phyloP scores from a whole-genome alignment of 2,797 vertebrate species.

The Chlorospingus flavigularis region DNA sequence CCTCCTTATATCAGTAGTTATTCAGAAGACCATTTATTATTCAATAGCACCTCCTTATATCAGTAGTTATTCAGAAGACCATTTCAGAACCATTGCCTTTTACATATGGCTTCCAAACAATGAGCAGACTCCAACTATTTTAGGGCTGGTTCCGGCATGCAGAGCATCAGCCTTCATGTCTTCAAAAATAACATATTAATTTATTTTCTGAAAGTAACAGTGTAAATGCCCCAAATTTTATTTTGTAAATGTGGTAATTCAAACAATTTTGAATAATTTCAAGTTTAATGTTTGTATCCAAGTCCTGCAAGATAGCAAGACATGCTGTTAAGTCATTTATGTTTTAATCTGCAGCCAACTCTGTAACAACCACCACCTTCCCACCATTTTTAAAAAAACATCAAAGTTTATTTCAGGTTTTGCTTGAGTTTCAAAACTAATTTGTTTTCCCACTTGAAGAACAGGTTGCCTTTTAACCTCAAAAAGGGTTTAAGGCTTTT shows the following conservation, averaged over 20 bases:
- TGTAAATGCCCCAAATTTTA: background rate
- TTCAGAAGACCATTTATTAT: no score
- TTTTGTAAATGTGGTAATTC: background rate
- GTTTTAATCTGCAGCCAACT: background rate
- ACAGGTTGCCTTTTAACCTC: background rate
- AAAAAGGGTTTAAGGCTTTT: background rate
- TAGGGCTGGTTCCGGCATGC: background rate
- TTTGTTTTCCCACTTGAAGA: background rate
- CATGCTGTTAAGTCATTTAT: background rate
- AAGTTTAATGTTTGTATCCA: background rate
- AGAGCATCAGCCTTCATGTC: background rate
- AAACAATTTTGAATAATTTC: background rate
- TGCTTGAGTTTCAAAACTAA: background rate
- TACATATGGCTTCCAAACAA: background rate
- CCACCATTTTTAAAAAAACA: background rate
- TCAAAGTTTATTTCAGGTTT: background rate
- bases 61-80: background rate
- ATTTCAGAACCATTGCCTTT: background rate
- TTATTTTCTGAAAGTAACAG: background rate
- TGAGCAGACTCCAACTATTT: background rate
- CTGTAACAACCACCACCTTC: background rate
- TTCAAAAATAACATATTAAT: background rate
- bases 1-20: no score
- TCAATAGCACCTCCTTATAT: background rate
- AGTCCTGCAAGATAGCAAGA: background rate